Conservation (phyloP, 1,140 invertebrate species). For the Carposina sasakii region DNA sequence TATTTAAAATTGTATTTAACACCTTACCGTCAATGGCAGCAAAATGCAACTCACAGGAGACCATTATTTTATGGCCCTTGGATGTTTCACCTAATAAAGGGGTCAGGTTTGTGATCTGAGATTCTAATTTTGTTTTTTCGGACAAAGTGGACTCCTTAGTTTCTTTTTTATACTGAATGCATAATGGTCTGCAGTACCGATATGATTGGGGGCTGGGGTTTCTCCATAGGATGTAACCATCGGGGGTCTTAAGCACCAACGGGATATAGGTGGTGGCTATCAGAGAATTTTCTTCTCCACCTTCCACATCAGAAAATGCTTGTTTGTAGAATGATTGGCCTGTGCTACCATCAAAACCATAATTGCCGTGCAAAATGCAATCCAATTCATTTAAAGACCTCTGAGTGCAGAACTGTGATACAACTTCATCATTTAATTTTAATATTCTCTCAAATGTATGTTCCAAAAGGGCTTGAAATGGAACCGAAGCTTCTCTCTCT, state of each 20-base stretch:
- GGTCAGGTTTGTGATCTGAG: not conserved
- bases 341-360: constrained; percentile 11
- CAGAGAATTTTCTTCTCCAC: not conserved
- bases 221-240: not conserved
- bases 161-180: constrained; percentile 9
- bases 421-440: not conserved
- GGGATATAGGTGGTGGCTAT: constrained; percentile 1
- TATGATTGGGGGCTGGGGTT: constrained; percentile 10
- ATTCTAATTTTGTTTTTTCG: constrained; percentile 1
- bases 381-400: not conserved
- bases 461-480: constrained; percentile 1
- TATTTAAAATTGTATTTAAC: constrained; percentile 1
- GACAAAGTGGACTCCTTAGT: not conserved
- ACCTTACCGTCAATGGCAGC: constrained; percentile 6
- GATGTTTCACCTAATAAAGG: not conserved
- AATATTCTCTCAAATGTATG: constrained; percentile 5
- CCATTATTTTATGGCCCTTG: not conserved
- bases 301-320: not conserved
- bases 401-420: not conserved
- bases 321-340: constrained; percentile 8
- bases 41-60: not conserved
- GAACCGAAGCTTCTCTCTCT: constrained; percentile 11
- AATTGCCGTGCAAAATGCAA: constrained; percentile 2
- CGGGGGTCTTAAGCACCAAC: not conserved
- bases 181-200: constrained; percentile 7